These are phyloP conservation scores for Stegana nigrithorax DNA, from an alignment of 2,888 invertebrate genomes.

Conservation along the genomic window DNA sequence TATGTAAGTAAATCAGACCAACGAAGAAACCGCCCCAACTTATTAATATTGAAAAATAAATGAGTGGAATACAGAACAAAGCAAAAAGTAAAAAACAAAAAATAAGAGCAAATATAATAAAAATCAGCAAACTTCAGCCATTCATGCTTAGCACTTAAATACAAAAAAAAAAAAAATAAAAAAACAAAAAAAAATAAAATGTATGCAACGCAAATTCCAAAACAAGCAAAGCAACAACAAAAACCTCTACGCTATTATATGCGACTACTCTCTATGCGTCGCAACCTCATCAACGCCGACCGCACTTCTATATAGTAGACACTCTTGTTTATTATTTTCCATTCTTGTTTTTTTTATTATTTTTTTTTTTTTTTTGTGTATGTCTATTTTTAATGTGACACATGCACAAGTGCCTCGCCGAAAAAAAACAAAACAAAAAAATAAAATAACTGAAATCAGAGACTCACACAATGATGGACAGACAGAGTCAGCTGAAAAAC, in stretches of 20 bases:
- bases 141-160: no score
- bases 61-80: slow-evolving; percentile 6
- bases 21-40: no score
- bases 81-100: no score
- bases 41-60: slow-evolving; percentile 8
- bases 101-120: no score
- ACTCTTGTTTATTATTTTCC: neutral
- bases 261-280: neutral
- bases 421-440: slow-evolving; percentile 23
- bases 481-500: neutral
- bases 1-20: no score
- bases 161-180: neutral
- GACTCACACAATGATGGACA: neutral
- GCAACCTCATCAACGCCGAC: neutral
- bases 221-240: neutral
- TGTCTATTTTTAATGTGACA: slow-evolving; percentile 46
- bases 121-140: no score
- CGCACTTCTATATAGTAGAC: neutral
- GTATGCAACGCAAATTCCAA: neutral
- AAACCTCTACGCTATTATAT: neutral
- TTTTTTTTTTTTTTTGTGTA: neutral
- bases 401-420: slow-evolving; percentile 58
- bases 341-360: neutral
- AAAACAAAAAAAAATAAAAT: neutral
- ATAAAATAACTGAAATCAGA: slow-evolving; percentile 5